A percentile compares a stretch with the other conserved stretches of the same genome.
Evolutionary conservation across 2,888 invertebrate genomes (phyloP).

Genomic region (Erebia palarica): DNA sequence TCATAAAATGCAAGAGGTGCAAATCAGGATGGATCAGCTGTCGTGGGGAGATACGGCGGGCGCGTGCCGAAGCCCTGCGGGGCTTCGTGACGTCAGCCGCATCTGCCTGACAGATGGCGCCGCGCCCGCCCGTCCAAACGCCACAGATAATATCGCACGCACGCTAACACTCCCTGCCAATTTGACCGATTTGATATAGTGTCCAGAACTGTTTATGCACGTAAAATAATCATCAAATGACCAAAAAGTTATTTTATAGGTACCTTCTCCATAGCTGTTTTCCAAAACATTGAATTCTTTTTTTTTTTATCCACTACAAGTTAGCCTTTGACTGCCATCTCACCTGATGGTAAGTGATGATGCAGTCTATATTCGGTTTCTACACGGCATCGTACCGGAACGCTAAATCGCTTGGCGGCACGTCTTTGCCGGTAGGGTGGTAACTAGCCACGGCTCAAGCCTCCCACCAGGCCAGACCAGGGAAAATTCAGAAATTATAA

Average conservation of each 20-base stretch:
- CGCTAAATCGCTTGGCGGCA: too few species aligned
- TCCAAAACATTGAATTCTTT: too few species aligned
- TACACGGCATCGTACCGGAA: too few species aligned
- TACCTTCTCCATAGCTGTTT: too few species aligned
- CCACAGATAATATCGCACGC: conserved; percentile 73
- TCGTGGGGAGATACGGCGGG: conserved; percentile 53
- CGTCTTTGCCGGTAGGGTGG: too few species aligned
- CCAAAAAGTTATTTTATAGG: neutral
- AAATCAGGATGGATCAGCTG: conserved; percentile 78
- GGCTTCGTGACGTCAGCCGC: conserved; percentile 80
- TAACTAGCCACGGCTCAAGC: too few species aligned
- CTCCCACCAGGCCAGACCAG: too few species aligned
- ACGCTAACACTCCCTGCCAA: conserved; percentile 37
- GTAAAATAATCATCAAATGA: conserved; percentile 31
- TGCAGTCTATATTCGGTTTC: too few species aligned
- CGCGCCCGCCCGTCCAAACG: conserved; percentile 60
- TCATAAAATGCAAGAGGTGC: conserved; percentile 49
- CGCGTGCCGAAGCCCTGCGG: conserved; percentile 61
- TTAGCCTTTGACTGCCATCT: too few species aligned
- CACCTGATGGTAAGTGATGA: too few species aligned
- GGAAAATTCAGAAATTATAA: too few species aligned
- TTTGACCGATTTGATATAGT: conserved; percentile 34
- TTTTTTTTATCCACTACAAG: too few species aligned
- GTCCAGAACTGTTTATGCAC: conserved; percentile 28
- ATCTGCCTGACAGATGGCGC: conserved; percentile 80